Evolutionary conservation across 1,140 invertebrate species (phyloP), one percentile per base, ranked within the genome.

Genomic region (Triops cancriformis): DNA sequence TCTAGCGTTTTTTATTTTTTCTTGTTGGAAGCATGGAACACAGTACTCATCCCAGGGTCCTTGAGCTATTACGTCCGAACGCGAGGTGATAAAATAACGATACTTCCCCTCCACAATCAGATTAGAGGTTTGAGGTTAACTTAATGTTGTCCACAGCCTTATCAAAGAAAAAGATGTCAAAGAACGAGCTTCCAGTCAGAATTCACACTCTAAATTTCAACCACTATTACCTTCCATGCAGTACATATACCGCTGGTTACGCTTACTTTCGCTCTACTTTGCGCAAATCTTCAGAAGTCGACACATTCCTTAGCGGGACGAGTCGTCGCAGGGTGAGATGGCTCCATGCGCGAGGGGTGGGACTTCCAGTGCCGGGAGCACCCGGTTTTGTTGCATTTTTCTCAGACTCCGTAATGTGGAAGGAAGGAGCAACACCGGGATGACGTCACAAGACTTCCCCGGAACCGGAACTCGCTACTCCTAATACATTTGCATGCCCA

Each of bases 1-100:
- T 74, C 28, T 74, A 5, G 26, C 28, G n/a, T 74, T 28, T 74
- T 74, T 74, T 14, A 14, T 73, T 74, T 74, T 10, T n/a, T n/a
- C 28, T 74, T 23, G 26, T 23, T 27, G n/a, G n/a, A 5, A 73
- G 11, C 26, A n/a, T 74, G 73, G n/a, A 37, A 27, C 10, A 14
- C 23, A 27, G n/a, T 26, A 31, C 26, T 41, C 73, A 74, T 23
- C 9, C 14, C 51, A 64, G 23, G 6, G 18, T 23, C 14, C 9
- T 23, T 37, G n/a, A 45, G 43, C 51, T 23, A 64, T 23, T 23
- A 64, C 23, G 18, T 64, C 6, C 51, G 23, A 64, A 23, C 18
- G 51, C 14, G 51, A 64, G 43, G 6, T 45, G 43, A 45, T 10
- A 45, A 6, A 64, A n/a, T 12, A 64, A 23, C 51, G 23, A 64